Evolutionary conservation across 1,140 invertebrate species (phyloP), one percentile per base, ranked within the genome.

Genomic region (Temnothorax nylanderi): DNA sequence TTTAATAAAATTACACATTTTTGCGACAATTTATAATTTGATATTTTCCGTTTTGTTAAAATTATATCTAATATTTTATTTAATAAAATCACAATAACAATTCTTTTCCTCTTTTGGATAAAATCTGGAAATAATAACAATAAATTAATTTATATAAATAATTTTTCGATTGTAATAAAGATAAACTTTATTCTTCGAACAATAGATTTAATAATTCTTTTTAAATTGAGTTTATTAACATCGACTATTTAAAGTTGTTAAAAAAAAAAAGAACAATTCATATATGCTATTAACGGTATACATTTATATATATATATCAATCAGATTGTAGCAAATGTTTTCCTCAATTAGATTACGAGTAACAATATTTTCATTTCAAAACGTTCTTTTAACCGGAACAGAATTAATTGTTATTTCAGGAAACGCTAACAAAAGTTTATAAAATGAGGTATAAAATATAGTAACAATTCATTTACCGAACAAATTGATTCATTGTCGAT

Each of bases 121-220:
- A 26, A 26, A 26, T 26, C 1, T 26, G 26, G 0, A 26, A 8
- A 64, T 62, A 62, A 62, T 58, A 26, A 56, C n/a, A 58, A 21
- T 60, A 32, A 62, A 62, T 37, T 37, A 65, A 65, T 41, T 21
- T 41, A 41, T 65, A 65, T 41, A 65, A 41, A 41, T 65, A 64
- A 6, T n/a, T 41, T 67, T 67, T 67, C 3, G 18, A 67, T 44
- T 21, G 44, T 21, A 65, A 0, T 8, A 2, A 21, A 41, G 41
- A 44, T 67, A 67, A 34, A 41, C n/a, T 65, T 65, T n/a, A 41
- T 41, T 11, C 18, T 41, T 11, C 1, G 11, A 65, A 65, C 10
- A 37, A 41, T 37, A 41, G 34, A 65, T n/a, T 65, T 41, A 65
- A 65, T 65, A 41, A 41, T 41, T 41, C 8, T 41, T 41, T 41